Evolutionary conservation across 2,888 invertebrate genomes (phyloP).

Genomic region (Mellilla xanthometata): DNA sequence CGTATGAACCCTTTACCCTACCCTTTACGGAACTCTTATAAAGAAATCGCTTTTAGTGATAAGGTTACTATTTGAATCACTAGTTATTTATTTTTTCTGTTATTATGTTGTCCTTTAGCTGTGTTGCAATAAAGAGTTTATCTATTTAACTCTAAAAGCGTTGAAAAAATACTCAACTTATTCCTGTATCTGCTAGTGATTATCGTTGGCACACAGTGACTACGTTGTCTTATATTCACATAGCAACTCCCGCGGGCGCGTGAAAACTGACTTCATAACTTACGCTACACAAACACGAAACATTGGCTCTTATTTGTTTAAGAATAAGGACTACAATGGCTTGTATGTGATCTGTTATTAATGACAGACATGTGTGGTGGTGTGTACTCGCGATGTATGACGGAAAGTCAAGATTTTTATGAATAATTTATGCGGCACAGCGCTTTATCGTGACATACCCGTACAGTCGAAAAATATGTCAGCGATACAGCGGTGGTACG

Average conservation of each 20-base stretch:
- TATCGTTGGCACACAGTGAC: conserved; percentile 2
- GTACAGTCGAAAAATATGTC: conserved; percentile 33
- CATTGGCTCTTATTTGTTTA: not conserved
- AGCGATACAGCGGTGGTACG: conserved; percentile 6
- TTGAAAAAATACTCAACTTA: no score
- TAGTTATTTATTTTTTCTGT: no score
- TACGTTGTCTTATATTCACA: conserved; percentile 24
- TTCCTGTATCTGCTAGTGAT: no score
- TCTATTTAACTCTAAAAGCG: no score
- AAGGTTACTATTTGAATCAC: no score
- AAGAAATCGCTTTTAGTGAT: no score
- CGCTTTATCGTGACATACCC: conserved; percentile 53
- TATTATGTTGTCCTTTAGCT: no score
- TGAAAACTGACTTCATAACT: conserved; percentile 16
- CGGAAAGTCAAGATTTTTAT: conserved; percentile 68
- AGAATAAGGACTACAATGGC: conserved; percentile 1
- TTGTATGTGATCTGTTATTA: conserved; percentile 11
- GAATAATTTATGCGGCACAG: conserved; percentile 70
- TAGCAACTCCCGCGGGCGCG: conserved; percentile 25
- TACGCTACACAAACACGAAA: conserved; percentile 3
- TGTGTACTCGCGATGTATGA: conserved; percentile 24
- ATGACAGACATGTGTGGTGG: conserved; percentile 17
- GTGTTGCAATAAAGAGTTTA: no score
- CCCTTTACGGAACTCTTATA: no score
- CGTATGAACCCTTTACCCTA: no score